Evolutionary conservation across 2,888 invertebrate species (phyloP).

Genomic region (Drosophila mimetica): DNA sequence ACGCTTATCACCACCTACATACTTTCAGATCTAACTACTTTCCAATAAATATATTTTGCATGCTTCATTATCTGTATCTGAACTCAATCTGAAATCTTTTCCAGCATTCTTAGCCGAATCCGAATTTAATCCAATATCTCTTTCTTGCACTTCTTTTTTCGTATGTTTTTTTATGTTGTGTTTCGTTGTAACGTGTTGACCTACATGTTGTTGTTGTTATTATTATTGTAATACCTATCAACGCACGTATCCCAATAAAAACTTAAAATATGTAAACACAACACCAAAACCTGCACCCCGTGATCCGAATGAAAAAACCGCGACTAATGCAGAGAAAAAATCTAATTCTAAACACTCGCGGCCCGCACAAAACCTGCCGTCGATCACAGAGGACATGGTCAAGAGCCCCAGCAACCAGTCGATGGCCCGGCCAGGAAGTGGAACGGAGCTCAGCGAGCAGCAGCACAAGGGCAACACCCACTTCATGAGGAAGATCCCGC

Average conservation of each 20-base stretch:
- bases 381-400: slow-evolving; percentile 87
- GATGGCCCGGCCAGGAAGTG: slow-evolving; percentile 91
- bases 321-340: slow-evolving; percentile 78
- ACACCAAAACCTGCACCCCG: slow-evolving; percentile 20
- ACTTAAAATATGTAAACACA: slow-evolving; percentile 27
- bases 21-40: slow-evolving; percentile 7
- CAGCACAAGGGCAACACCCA: slow-evolving; percentile 93
- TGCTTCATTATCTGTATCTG: slow-evolving; percentile 36
- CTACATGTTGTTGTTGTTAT: slow-evolving; percentile 49
- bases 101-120: slow-evolving; percentile 28
- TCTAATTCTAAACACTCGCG: slow-evolving; percentile 77
- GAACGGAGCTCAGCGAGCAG: slow-evolving; percentile 85
- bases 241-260: slow-evolving; percentile 30
- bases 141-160: slow-evolving; percentile 54
- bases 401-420: slow-evolving; percentile 93
- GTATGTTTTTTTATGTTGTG: slow-evolving; percentile 44
- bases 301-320: slow-evolving; percentile 14
- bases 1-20: slow-evolving; percentile 33
- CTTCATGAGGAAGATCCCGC: slow-evolving; percentile 98
- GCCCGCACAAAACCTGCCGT: slow-evolving; percentile 66
- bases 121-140: slow-evolving; percentile 42
- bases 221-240: slow-evolving; percentile 59
- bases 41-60: slow-evolving; percentile 25
- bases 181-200: slow-evolving; percentile 50
- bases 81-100: slow-evolving; percentile 37